Percentiles rank a stretch among this genome's conserved stretches.
Evolutionary conservation across 2,888 invertebrate genomes (phyloP).

Genomic region (Epirrita christyi): DNA sequence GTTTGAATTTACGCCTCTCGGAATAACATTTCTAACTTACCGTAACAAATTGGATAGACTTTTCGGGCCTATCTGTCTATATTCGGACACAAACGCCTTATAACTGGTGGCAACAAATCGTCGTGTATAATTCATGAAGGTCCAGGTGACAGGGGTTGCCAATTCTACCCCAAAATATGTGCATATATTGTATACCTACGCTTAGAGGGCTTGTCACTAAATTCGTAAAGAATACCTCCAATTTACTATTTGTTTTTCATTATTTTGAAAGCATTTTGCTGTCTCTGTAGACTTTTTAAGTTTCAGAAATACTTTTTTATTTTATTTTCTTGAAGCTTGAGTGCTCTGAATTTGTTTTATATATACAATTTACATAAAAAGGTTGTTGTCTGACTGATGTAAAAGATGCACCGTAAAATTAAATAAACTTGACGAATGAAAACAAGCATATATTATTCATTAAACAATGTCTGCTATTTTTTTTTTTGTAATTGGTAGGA

Average conservation of each 20-base stretch:
- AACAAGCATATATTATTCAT: too few relatives aligned
- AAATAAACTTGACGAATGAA: not conserved
- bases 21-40: slow-evolving; percentile 13
- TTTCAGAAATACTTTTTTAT: slow-evolving; percentile 26
- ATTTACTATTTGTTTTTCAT: slow-evolving; percentile 49
- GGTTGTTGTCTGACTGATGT: not conserved
- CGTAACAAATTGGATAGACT: slow-evolving; percentile 30
- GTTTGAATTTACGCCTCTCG: too few relatives aligned
- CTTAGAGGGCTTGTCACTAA: slow-evolving; percentile 29
- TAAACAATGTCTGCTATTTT: too few relatives aligned
- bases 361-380: slow-evolving; percentile 12
- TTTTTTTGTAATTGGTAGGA: too few relatives aligned
- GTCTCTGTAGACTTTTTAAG: slow-evolving; percentile 45
- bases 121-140: slow-evolving; percentile 72
- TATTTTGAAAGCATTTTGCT: slow-evolving; percentile 60
- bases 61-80: slow-evolving; percentile 42
- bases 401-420: not conserved
- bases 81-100: slow-evolving; percentile 56
- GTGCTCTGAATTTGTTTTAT: slow-evolving; percentile 12
- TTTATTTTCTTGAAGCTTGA: slow-evolving; percentile 2
- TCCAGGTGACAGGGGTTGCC: slow-evolving; percentile 67
- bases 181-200: slow-evolving; percentile 51
- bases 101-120: slow-evolving; percentile 69
- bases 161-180: slow-evolving; percentile 62
- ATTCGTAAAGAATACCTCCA: slow-evolving; percentile 47